Conservation (phyloP, 1,140 invertebrate species). For the Thereuonema tuberculata region DNA sequence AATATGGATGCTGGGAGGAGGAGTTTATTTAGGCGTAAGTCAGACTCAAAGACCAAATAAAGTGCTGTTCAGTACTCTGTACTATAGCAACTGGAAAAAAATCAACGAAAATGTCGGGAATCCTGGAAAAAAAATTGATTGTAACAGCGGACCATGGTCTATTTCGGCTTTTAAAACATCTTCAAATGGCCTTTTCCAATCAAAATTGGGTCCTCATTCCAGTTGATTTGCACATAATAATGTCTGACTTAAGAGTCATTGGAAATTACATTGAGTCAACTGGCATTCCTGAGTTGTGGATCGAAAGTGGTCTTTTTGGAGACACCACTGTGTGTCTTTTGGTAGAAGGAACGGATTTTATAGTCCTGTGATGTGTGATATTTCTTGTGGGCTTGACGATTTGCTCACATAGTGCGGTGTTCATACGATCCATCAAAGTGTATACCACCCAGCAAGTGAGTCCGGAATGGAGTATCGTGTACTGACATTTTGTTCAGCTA, state of each 20-base stretch:
- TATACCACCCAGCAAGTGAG: no score
- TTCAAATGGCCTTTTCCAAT: neutral
- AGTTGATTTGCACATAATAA: neutral
- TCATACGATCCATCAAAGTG: no score
- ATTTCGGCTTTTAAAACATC: neutral
- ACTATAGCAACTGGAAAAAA: neutral
- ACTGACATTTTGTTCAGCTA: no score
- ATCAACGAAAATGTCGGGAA: neutral
- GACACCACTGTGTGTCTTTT: no score
- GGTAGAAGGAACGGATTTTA: no score
- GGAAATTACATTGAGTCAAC: neutral
- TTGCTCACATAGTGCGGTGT: no score
- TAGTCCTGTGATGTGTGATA: no score
- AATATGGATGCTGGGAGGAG: neutral
- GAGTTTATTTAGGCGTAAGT: neutral
- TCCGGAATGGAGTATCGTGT: no score
- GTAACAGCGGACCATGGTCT: neutral
- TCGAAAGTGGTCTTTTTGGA: neutral
- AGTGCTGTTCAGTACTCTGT: neutral
- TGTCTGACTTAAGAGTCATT: neutral
- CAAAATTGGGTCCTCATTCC: neutral
- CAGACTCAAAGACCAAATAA: neutral
- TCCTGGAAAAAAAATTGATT: neutral
- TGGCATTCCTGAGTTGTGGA: neutral
- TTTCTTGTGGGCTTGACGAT: no score